Conservation (phyloP, 1,140 invertebrate genomes). For the Oedothorax gibbosus region DNA sequence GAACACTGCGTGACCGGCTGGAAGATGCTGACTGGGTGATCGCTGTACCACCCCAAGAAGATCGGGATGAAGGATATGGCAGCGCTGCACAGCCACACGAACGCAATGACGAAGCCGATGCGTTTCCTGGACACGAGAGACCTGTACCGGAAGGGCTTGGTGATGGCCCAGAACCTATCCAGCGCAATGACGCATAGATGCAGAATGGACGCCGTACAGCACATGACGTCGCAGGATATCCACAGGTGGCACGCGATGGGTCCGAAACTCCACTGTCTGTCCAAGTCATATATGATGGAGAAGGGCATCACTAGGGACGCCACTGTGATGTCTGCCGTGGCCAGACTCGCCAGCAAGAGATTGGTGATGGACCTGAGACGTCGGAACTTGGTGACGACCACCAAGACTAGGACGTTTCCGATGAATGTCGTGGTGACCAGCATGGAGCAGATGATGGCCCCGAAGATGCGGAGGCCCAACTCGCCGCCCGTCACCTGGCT, state of each 20-base stretch:
- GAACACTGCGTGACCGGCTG: slow-evolving; percentile 66
- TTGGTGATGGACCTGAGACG: slow-evolving; percentile 78
- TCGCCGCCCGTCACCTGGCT: slow-evolving; percentile 43
- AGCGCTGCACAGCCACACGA: slow-evolving; percentile 90
- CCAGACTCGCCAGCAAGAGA: slow-evolving; percentile 89
- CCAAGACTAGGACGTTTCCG: slow-evolving; percentile 87
- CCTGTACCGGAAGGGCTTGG: slow-evolving; percentile 89
- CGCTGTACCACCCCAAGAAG: slow-evolving; percentile 84
- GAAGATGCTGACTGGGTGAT: slow-evolving; percentile 70
- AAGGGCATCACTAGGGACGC: slow-evolving; percentile 81
- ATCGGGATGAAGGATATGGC: slow-evolving; percentile 90
- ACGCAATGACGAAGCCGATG: slow-evolving; percentile 84
- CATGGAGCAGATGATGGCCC: slow-evolving; percentile 58
- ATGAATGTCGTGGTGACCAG: slow-evolving; percentile 75
- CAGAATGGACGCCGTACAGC: slow-evolving; percentile 85
- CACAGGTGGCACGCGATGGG: slow-evolving; percentile 81
- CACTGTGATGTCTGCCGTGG: slow-evolving; percentile 81
- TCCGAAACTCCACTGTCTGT: slow-evolving; percentile 86
- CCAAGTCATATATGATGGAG: slow-evolving; percentile 82
- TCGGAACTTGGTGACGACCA: slow-evolving; percentile 87
- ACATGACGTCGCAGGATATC: slow-evolving; percentile 70
- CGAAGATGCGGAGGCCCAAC: slow-evolving; percentile 54
- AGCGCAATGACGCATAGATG: slow-evolving; percentile 92
- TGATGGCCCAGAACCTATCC: slow-evolving; percentile 87
- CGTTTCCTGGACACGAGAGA: slow-evolving; percentile 85